Conservation (phyloP, 2,113 vertebrate genomes). For the Crocuta crocuta region DNA sequence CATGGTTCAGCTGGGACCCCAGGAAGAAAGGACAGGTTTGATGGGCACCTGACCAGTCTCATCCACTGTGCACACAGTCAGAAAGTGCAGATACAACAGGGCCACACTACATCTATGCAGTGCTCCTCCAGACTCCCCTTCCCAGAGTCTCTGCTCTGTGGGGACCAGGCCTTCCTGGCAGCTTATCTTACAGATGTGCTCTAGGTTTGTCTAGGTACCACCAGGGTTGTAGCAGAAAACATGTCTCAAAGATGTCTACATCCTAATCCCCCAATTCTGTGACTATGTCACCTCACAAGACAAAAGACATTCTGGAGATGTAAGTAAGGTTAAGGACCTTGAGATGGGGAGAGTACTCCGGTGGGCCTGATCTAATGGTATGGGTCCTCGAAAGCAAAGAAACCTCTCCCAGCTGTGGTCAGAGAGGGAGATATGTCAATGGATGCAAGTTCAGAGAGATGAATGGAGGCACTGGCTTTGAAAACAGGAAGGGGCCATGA, state of each 20-base stretch:
- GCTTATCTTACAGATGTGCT: neutral
- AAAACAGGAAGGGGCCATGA: neutral
- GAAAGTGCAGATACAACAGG: neutral
- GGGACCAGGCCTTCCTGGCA: neutral
- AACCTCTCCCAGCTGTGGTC: neutral
- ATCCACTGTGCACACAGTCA: neutral
- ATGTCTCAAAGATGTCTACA: neutral
- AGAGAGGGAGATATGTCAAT: neutral
- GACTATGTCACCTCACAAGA: neutral
- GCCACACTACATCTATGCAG: neutral
- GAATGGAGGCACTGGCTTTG: neutral
- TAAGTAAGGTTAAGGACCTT: neutral
- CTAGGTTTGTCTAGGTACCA: neutral
- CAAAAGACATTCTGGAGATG: neutral
- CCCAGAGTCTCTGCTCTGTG: too few species aligned
- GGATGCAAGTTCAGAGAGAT: neutral
- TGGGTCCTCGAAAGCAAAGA: neutral
- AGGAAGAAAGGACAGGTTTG: neutral
- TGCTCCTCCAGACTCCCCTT: neutral
- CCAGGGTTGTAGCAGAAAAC: neutral
- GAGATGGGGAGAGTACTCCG: neutral
- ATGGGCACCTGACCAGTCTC: neutral
- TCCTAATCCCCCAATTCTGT: neutral
- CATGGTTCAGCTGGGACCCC: too few species aligned
- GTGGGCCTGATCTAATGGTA: neutral